Conservation (phyloP, 1,140 invertebrate genomes). For the Drosophila kohkoa region DNA sequence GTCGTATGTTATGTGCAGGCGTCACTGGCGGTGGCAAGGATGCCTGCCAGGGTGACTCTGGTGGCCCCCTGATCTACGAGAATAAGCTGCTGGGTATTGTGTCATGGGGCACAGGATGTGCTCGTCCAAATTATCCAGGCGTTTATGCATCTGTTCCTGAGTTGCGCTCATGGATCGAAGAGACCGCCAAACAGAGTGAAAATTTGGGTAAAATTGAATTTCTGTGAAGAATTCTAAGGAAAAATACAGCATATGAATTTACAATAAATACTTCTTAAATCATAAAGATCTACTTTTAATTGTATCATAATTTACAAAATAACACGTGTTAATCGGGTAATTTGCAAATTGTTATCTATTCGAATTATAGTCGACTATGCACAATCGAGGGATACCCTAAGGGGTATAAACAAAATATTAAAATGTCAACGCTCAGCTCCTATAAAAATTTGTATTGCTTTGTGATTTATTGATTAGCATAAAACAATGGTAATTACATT, state of each 20-base stretch:
- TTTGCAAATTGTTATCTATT: too few species aligned
- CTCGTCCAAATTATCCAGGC: conserved; percentile 87
- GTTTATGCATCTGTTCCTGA: conserved; percentile 88
- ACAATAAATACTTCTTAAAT: background rate
- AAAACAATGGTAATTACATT: too few species aligned
- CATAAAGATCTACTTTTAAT: background rate
- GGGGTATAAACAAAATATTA: too few species aligned
- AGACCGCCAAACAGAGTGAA: background rate
- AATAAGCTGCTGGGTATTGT: conserved; percentile 87
- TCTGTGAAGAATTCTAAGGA: conserved; percentile 29
- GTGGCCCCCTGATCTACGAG: conserved; percentile 81
- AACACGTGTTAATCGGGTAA: background rate
- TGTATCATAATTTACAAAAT: background rate
- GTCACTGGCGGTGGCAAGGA: conserved; percentile 85
- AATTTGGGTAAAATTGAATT: conserved; percentile 59
- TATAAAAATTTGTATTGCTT: too few species aligned
- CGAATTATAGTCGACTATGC: too few species aligned
- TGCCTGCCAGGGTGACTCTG: conserved; percentile 86
- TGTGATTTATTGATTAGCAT: too few species aligned
- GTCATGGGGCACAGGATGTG: conserved; percentile 90
- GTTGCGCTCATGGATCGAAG: conserved; percentile 82
- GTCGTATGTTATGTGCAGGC: conserved; percentile 87
- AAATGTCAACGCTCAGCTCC: too few species aligned
- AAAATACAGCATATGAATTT: conserved; percentile 14
- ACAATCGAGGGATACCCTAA: too few species aligned